These are phyloP conservation scores for Aurelia aurita complex sp. Pacific DNA, from an alignment of 30 jellyfish, hydroid and myxozoan species.

Conservation along the genomic window DNA sequence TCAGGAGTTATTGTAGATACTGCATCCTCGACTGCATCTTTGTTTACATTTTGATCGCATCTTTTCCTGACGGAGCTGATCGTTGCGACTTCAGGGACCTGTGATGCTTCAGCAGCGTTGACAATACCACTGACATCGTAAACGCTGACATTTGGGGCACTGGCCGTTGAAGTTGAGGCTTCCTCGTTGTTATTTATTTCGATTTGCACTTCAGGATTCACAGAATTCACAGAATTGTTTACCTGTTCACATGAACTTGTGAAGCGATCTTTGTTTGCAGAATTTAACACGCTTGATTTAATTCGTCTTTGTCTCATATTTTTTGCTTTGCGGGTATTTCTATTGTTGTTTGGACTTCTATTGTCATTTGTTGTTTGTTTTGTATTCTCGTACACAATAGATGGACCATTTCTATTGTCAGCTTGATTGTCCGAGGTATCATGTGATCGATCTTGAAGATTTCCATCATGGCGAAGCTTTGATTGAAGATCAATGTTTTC, in stretches of 20 bases:
- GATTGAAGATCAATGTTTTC: too few relatives aligned
- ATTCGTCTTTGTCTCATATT: neutral
- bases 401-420: conserved; percentile 6
- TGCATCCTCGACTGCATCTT: too few relatives aligned
- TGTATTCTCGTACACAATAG: too few relatives aligned
- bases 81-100: too few relatives aligned
- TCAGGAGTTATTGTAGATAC: too few relatives aligned
- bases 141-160: conserved; percentile 7
- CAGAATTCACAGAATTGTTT: neutral
- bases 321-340: conserved; percentile 15
- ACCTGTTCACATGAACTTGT: conserved; percentile 8
- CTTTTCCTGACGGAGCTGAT: too few relatives aligned
- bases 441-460: neutral
- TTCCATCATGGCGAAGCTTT: neutral
- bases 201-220: neutral
- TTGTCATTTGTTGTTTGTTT: too few relatives aligned
- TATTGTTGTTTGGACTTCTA: neutral
- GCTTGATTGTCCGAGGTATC: conserved; percentile 16
- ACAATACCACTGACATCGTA: conserved; percentile 17
- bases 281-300: conserved; percentile 4
- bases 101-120: neutral
- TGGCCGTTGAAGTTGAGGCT: conserved; percentile 21
- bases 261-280: neutral
- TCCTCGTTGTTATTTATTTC: conserved; percentile 18
- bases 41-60: too few relatives aligned